Evolutionary conservation across 2,888 invertebrate species (phyloP), one percentile per base, ranked within the genome.

Genomic region (Gryllus longicercus): DNA sequence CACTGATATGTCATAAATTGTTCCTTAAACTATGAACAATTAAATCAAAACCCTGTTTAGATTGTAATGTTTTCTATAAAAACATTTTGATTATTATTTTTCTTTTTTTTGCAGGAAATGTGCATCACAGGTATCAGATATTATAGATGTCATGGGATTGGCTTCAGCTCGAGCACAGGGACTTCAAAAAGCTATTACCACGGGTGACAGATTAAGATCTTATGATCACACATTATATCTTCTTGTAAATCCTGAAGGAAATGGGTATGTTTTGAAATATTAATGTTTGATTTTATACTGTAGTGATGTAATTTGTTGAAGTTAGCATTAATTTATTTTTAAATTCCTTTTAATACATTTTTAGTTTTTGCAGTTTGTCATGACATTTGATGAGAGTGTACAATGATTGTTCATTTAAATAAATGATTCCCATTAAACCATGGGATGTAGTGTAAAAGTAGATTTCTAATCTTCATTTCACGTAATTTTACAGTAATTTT

Each of bases 131-230:
- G 87, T 92, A 83, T 88, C 91, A 1, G 91, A 90, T 84, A 87
- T 94, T 77, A 88, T 95, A 51, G 93, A 95, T 86, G 88, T 87
- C 12, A 89, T 95, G 85, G 95, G 95, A 0, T 90, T 91, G 85
- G 90, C 92, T 80, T 95, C 95, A 3, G 93, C 94, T 0, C 86
- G 87, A 23, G 93, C 94, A 5, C 95, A 95, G 87, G 93, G 92
- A 2, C 88, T 95, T 2, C 90, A 88, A 83, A 93, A 92, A 85
- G 90, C 93, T 1, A 93, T 95, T 83, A 95, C 95, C 38, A 92
- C 92, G 1, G 90, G 93, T 0, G 91, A 92, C 25, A 92, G 92
- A 84, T 86, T 95, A 75, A 84, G 92, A 86, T 89, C 90, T 86
- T 87, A 90, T 82, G 89, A 91, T 83, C 90, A 91, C 81, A 86